Base-by-base conservation (phyloP, 2,888 invertebrate genomes). In the Linyphia triangularis region DNA sequence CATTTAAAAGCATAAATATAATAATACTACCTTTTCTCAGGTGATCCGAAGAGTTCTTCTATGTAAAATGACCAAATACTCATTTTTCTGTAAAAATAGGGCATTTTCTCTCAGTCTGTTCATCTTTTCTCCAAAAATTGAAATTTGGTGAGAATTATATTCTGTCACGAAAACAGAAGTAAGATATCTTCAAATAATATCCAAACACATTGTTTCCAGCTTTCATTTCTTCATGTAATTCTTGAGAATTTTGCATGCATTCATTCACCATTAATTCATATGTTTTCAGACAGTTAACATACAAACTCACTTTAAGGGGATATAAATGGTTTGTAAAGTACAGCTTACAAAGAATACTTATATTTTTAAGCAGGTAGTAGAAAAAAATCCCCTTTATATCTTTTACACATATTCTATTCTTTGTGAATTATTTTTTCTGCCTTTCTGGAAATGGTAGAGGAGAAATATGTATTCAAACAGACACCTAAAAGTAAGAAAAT, bases 11-110 rank as follows among this genome's bases (percentile, higher is more conserved):
- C 1, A 57, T n/a, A 57, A 19, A 57, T 19, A 57, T 24, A n/a
- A 63, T 22, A 33, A n/a, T 30, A 33, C 33, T 67, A 67, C 67
- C 67, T 67, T 24, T 67, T 67, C 26, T 63, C n/a, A 33, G 33
- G 30, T 67, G 67, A 30, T 67, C 33, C 67, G n/a, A 33, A 26
- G 63, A 13, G 33, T 33, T 33, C 67, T 67, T 67, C n/a, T 67
- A 33, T n/a, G 33, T 67, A 67, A 67, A 67, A 33, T 9, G 33
- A 33, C 1, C 16, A 33, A 19, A 33, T 67, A 33, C 33, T 33
- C 33, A 30, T 19, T 33, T 19, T 7, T 2, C 10, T 16, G 5
- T 51, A n/a, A 51, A n/a, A 51, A 51, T 5, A 51, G 13, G 16
- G 5, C 16, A 5, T 0, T 16, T 16, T 16, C 33, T 67, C 7